phyloP scores from a whole-genome alignment of 2,797 vertebrate species.

The Philypnodon macrostomus region DNA sequence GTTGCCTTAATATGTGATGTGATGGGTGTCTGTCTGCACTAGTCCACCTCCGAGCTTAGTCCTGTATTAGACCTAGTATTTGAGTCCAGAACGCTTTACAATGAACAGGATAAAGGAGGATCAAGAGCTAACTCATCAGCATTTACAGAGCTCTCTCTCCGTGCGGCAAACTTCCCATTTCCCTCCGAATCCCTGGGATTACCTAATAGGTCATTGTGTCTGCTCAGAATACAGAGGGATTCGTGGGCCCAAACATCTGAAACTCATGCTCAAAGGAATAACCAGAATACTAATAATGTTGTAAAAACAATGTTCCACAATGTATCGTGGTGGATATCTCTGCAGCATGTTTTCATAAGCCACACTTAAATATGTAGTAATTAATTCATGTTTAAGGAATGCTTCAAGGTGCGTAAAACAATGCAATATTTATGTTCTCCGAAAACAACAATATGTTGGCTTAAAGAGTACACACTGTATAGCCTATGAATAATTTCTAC shows the following conservation, averaged over 20 bases:
- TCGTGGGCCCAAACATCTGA: slow-evolving; percentile 18
- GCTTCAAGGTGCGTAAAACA: too few species aligned
- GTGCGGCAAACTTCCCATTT: slow-evolving; percentile 68
- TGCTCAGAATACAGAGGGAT: slow-evolving; percentile 58
- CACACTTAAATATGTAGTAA: slow-evolving; percentile 1
- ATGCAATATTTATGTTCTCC: too few species aligned
- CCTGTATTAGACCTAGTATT: slow-evolving; percentile 52
- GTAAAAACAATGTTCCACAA: slow-evolving; percentile 24
- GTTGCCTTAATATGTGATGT: slow-evolving; percentile 25
- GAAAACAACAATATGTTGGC: too few species aligned
- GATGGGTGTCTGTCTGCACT: slow-evolving; percentile 29
- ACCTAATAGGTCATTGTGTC: slow-evolving; percentile 74
- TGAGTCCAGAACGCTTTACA: slow-evolving; percentile 58
- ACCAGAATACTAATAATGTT: slow-evolving; percentile 38
- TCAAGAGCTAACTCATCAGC: slow-evolving; percentile 70
- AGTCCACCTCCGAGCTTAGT: slow-evolving; percentile 37
- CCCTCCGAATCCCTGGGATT: slow-evolving; percentile 72
- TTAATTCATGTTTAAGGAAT: neutral
- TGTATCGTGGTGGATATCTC: neutral
- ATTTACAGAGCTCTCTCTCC: slow-evolving; percentile 66
- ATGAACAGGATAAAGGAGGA: slow-evolving; percentile 62
- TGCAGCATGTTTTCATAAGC: neutral
- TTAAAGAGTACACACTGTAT: too few species aligned
- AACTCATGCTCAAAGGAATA: slow-evolving; percentile 40
- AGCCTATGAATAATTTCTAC: too few species aligned